Conservation (phyloP, 2,113 vertebrate genomes). For the Rhinichthys klamathensis region DNA sequence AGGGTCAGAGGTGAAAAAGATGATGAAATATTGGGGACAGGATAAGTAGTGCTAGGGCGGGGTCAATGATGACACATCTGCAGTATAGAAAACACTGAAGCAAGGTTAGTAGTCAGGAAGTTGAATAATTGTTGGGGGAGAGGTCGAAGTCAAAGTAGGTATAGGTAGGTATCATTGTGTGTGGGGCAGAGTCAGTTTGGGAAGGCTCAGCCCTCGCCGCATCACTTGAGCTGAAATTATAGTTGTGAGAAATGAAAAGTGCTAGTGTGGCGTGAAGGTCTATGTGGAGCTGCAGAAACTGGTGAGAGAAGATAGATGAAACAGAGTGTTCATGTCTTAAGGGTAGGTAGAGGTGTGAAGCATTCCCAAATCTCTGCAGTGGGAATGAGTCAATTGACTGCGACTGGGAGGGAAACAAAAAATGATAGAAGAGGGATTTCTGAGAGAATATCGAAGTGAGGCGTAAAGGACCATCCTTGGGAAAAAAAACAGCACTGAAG, state of each 20-base stretch:
- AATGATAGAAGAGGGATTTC: slow-evolving; percentile 15
- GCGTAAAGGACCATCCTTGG: neutral
- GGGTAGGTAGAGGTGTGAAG: slow-evolving; percentile 8
- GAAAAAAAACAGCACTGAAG: slow-evolving; percentile 28
- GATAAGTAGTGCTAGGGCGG: neutral
- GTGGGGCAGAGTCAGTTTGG: neutral
- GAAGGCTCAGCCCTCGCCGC: neutral
- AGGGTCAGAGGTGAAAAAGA: too few species aligned
- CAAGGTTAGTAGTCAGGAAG: neutral
- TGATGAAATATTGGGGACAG: neutral
- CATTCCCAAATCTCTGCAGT: slow-evolving; percentile 8
- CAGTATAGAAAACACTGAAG: too few species aligned
- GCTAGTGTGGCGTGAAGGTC: neutral
- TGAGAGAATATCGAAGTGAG: slow-evolving; percentile 17
- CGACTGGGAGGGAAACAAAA: neutral
- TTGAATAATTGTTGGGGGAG: neutral
- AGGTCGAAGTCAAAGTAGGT: neutral
- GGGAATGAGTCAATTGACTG: slow-evolving; percentile 18
- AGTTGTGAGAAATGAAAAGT: neutral
- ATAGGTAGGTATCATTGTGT: neutral
- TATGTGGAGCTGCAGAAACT: neutral
- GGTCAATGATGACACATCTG: too few species aligned
- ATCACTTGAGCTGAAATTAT: slow-evolving; percentile 9
- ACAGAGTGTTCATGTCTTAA: slow-evolving; percentile 3
- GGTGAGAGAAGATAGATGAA: neutral